Evolutionary conservation across 2,113 vertebrate species (phyloP).

Genomic region (Callochromis pleurospilus): DNA sequence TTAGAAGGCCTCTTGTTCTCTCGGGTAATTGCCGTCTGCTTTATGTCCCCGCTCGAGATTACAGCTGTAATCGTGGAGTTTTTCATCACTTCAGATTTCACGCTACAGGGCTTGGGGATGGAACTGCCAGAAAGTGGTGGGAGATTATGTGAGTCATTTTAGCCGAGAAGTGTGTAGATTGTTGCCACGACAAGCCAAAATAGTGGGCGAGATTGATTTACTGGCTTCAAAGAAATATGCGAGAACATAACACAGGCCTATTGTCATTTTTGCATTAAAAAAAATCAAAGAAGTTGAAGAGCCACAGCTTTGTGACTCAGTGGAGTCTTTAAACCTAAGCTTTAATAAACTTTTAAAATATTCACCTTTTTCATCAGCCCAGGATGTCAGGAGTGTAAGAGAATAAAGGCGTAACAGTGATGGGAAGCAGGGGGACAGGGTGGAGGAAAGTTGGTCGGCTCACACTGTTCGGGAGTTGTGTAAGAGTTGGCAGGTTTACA

Average conservation of each 20-base stretch:
- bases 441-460: conserved; percentile 3
- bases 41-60: conserved; percentile 44
- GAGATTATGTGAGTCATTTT: conserved; percentile 21
- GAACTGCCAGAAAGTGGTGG: background rate
- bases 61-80: conserved; percentile 3
- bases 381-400: background rate
- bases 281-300: background rate
- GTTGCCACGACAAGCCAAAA: background rate
- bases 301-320: background rate
- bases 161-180: background rate
- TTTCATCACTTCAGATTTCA: conserved; percentile 13
- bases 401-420: background rate
- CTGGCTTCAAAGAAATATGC: background rate
- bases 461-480: conserved; percentile 24
- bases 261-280: background rate
- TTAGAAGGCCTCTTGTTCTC: conserved; percentile 64
- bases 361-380: background rate
- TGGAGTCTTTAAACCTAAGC: background rate
- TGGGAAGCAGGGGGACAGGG: conserved; percentile 1
- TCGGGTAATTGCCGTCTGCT: conserved; percentile 51
- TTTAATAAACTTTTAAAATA: background rate
- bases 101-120: background rate
- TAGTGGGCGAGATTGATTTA: background rate
- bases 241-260: background rate
- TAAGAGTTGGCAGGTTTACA: conserved; percentile 55